Percentiles rank a stretch among this genome's conserved stretches.
Conservation (phyloP, 2,797 vertebrate species). For the Sebastes matsubarae region DNA sequence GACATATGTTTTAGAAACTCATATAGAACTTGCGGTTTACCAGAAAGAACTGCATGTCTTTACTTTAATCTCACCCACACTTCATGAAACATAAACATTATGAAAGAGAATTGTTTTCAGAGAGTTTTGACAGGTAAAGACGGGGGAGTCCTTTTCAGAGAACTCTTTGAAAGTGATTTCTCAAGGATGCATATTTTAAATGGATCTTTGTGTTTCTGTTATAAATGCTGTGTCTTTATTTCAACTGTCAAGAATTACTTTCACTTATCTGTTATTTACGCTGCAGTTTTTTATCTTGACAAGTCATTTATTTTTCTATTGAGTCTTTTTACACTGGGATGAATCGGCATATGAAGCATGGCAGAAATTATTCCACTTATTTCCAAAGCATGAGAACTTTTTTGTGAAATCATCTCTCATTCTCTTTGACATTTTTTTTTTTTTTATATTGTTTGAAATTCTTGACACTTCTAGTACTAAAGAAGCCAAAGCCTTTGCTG, state of each 20-base stretch:
- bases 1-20: no score
- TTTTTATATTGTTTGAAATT: background rate
- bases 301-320: constrained; percentile 8
- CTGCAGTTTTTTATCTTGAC: constrained; percentile 13
- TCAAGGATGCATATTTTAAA: constrained; percentile 17
- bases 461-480: background rate
- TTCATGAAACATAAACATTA: background rate
- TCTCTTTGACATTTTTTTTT: background rate
- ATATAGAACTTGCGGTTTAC: background rate
- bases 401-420: background rate
- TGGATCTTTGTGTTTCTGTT: background rate
- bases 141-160: background rate
- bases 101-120: background rate
- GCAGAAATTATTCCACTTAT: background rate
- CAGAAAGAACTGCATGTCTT: background rate
- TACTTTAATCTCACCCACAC: background rate
- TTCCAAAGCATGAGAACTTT: background rate
- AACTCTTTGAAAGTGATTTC: constrained; percentile 10
- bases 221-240: background rate
- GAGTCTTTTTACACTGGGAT: background rate
- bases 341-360: background rate
- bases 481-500: background rate
- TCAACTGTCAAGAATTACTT: constrained; percentile 10
- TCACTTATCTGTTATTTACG: constrained; percentile 4
- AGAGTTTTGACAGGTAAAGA: constrained; percentile 16